Conservation (phyloP, 53 echinoderm and acorn worm species). For the Holothuria scabra region DNA sequence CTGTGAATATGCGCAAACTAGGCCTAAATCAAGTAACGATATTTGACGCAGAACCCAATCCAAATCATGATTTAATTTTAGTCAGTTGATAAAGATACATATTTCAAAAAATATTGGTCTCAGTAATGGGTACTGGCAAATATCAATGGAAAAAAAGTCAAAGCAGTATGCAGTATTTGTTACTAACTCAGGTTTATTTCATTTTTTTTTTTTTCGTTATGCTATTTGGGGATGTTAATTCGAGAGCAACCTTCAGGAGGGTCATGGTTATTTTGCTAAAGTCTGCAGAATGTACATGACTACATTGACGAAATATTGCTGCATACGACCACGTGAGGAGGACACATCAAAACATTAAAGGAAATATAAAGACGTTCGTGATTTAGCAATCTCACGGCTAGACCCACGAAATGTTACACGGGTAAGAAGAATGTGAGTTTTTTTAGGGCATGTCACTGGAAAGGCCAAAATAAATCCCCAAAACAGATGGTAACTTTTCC, state of each 20-base stretch:
- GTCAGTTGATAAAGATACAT: neutral
- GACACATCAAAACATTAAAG: slow-evolving; percentile 19
- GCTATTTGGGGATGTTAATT: slow-evolving; percentile 58
- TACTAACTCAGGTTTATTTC: slow-evolving; percentile 44
- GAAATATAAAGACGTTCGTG: slow-evolving; percentile 8
- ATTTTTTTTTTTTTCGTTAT: slow-evolving; percentile 52
- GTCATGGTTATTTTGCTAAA: slow-evolving; percentile 46
- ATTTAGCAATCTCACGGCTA: slow-evolving; percentile 37
- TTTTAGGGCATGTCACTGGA: slow-evolving; percentile 52
- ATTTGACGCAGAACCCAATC: slow-evolving; percentile 32
- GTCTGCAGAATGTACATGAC: slow-evolving; percentile 35
- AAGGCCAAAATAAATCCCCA: slow-evolving; percentile 8
- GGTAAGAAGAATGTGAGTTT: slow-evolving; percentile 31
- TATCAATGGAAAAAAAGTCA: slow-evolving; percentile 21
- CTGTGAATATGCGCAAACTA: slow-evolving; percentile 17
- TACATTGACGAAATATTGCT: slow-evolving; percentile 61
- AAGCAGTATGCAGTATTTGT: slow-evolving; percentile 43
- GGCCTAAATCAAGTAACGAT: slow-evolving; percentile 12
- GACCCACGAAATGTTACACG: slow-evolving; percentile 54
- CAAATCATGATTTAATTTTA: slow-evolving; percentile 36
- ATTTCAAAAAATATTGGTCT: slow-evolving; percentile 37
- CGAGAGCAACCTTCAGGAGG: slow-evolving; percentile 52
- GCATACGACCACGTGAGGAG: slow-evolving; percentile 44
- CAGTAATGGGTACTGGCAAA: slow-evolving; percentile 45
- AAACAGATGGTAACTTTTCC: too few species aligned